phyloP scores from a whole-genome alignment of 1,140 invertebrate species.

The Ostrea edulis region DNA sequence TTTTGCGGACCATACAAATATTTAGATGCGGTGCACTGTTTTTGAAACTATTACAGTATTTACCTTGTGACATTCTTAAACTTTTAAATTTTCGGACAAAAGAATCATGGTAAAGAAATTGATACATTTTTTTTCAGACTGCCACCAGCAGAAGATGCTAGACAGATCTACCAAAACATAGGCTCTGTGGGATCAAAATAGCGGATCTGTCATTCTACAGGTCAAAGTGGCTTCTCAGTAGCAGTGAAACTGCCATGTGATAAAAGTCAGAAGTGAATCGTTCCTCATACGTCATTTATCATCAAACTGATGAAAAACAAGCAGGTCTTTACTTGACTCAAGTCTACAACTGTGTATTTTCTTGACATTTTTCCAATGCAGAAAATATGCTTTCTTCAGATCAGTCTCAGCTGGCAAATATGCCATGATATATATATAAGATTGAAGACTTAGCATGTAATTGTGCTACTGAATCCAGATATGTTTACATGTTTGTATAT shows the following conservation, averaged over 20 bases:
- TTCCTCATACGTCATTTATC: not conserved
- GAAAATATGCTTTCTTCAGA: not conserved
- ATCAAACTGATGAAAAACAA: not conserved
- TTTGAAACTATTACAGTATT: too few species aligned
- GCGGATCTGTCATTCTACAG: slow-evolving; percentile 49
- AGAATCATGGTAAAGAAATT: not conserved
- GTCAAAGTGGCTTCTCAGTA: not conserved
- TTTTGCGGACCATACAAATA: too few species aligned
- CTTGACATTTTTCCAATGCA: slow-evolving; percentile 11
- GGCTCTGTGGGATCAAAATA: slow-evolving; percentile 23
- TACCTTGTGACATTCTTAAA: too few species aligned
- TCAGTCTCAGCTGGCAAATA: not conserved
- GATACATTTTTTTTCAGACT: not conserved
- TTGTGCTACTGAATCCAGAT: slow-evolving; percentile 6
- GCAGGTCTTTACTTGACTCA: not conserved
- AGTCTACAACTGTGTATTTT: not conserved
- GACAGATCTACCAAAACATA: slow-evolving; percentile 54
- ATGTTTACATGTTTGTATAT: not conserved
- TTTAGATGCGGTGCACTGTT: too few species aligned
- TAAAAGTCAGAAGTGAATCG: not conserved
- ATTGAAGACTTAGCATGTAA: not conserved
- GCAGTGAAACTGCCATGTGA: not conserved
- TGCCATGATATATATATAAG: not conserved
- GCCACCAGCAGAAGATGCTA: slow-evolving; percentile 44
- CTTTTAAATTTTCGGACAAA: not conserved